A percentile compares a stretch with the other conserved stretches of the same genome.
Conservation (phyloP, 2,113 vertebrate species). For the Pyxicephalus adspersus region DNA sequence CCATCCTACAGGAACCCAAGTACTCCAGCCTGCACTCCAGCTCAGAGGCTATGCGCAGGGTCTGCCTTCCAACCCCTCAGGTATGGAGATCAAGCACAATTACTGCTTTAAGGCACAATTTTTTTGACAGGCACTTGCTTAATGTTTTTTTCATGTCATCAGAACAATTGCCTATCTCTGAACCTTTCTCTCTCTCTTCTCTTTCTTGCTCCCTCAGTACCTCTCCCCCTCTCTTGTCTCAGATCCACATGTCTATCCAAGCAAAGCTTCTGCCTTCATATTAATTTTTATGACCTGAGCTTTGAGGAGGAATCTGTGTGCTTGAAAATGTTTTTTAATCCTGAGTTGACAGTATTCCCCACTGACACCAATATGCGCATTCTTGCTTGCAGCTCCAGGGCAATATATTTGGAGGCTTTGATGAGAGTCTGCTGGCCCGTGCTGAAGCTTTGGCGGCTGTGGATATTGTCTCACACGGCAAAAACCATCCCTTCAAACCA, state of each 20-base stretch:
- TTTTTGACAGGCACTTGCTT: constrained; percentile 75
- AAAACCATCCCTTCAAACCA: constrained; percentile 91
- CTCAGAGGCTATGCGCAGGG: constrained; percentile 92
- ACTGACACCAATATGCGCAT: constrained; percentile 84
- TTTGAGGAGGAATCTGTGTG: constrained; percentile 86
- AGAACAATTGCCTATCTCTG: constrained; percentile 70
- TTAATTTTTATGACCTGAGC: constrained; percentile 98
- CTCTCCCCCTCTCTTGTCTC: constrained; percentile 65
- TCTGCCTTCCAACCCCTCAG: constrained; percentile 92
- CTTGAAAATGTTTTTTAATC: constrained; percentile 89
- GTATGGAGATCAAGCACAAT: constrained; percentile 78
- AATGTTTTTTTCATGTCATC: constrained; percentile 83
- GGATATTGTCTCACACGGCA: constrained; percentile 90
- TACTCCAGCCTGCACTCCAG: constrained; percentile 85
- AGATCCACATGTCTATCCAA: constrained; percentile 83
- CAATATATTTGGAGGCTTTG: constrained; percentile 98
- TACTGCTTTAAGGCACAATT: constrained; percentile 75
- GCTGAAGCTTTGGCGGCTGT: constrained; percentile 95
- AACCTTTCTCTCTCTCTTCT: constrained; percentile 61
- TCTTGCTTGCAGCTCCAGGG: constrained; percentile 94
- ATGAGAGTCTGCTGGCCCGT: constrained; percentile 96
- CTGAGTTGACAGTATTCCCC: constrained; percentile 88
- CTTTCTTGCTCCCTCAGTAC: constrained; percentile 54
- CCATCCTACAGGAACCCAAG: constrained; percentile 89
- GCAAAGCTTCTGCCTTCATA: constrained; percentile 84